phyloP scores from a whole-genome alignment of 1,140 invertebrate species.

The Sarcophaga peregrina region DNA sequence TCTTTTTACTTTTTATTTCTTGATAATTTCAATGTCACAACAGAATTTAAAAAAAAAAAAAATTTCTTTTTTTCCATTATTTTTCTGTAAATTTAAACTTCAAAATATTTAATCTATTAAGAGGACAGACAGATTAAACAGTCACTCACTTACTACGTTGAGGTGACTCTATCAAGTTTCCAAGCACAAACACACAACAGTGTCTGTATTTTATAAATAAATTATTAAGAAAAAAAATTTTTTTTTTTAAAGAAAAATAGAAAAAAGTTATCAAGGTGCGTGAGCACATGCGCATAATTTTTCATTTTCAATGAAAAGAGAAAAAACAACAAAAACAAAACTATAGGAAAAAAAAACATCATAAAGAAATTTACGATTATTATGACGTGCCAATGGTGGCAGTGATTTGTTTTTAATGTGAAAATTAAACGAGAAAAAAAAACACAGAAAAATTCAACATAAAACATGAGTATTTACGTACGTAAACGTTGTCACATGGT shows the following conservation, averaged over 20 bases:
- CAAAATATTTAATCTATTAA: not conserved
- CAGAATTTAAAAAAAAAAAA: not conserved
- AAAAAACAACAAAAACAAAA: no score
- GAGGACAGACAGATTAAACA: not conserved
- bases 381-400: slow-evolving; percentile 2
- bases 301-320: not conserved
- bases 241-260: not conserved
- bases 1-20: not conserved
- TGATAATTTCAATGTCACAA: slow-evolving; percentile 12
- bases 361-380: slow-evolving; percentile 1
- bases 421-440: no score
- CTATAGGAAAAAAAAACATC: not conserved
- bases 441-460: no score
- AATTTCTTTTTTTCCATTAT: no score
- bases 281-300: slow-evolving; percentile 12
- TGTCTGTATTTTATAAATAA: not conserved
- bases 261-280: not conserved
- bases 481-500: no score
- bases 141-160: not conserved
- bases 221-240: not conserved
- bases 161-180: not conserved
- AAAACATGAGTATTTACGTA: no score
- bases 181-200: not conserved
- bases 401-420: not conserved
- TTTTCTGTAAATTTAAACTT: no score